These are phyloP conservation scores for Crematogaster levior DNA, from an alignment of 2,888 invertebrate genomes.

Conservation along the genomic window DNA sequence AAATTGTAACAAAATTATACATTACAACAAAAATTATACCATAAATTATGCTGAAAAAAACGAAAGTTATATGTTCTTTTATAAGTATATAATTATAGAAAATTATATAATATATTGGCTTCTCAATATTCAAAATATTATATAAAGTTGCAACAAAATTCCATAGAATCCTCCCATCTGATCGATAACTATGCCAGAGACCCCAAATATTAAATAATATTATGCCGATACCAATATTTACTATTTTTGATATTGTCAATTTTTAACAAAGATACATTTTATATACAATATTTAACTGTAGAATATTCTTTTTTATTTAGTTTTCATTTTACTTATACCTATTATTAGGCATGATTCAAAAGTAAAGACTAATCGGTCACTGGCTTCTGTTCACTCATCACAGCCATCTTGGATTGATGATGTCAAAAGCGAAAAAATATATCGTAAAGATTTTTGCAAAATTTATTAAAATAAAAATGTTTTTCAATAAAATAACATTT, in stretches of 20 bases:
- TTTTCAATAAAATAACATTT: no score
- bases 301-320: not conserved
- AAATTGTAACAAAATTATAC: constrained; percentile 6
- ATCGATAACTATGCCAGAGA: constrained; percentile 47
- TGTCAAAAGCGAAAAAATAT: no score
- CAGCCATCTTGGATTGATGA: no score
- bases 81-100: not conserved
- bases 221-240: not conserved
- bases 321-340: not conserved
- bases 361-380: not conserved
- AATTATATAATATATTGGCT: not conserved
- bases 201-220: not conserved
- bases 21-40: not conserved
- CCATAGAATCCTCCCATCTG: constrained; percentile 41
- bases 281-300: no score
- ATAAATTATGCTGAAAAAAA: constrained; percentile 5
- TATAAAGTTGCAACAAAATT: constrained; percentile 39
- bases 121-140: not conserved
- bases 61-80: constrained; percentile 1
- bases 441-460: no score
- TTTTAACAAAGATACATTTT: not conserved
- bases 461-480: no score
- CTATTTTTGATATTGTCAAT: constrained; percentile 2
- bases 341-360: not conserved
- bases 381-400: no score